Evolutionary conservation across 2,888 invertebrate genomes (phyloP).

Genomic region (Cantharis rustica): DNA sequence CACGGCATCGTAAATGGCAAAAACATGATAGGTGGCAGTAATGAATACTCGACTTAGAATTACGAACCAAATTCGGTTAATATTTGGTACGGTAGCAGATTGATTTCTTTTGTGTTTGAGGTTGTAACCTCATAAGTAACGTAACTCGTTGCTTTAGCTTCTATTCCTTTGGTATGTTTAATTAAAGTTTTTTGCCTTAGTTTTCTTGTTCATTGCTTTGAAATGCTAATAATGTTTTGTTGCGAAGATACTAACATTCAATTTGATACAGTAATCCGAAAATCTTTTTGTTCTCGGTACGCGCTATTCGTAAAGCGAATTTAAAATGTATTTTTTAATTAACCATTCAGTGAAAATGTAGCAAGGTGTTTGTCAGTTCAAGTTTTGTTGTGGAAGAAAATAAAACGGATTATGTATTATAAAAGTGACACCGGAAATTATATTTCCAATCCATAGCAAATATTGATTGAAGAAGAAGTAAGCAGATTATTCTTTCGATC

Average conservation of each 20-base stretch:
- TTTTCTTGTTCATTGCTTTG: neutral
- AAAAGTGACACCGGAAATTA: constrained; percentile 27
- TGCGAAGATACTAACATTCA: neutral
- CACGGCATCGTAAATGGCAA: constrained; percentile 31
- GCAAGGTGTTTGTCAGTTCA: neutral
- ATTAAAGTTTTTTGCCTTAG: neutral
- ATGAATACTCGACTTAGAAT: constrained; percentile 35
- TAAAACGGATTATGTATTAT: constrained; percentile 18
- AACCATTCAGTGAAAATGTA: neutral
- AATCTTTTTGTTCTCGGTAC: neutral
- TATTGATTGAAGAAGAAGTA: constrained; percentile 41
- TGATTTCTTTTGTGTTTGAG: constrained; percentile 2
- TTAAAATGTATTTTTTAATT: neutral
- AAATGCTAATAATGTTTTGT: neutral
- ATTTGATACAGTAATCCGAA: neutral
- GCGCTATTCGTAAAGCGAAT: neutral
- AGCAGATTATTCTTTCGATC: constrained; percentile 41
- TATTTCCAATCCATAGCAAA: constrained; percentile 31
- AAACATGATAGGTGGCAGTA: constrained; percentile 37
- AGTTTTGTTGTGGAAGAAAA: neutral
- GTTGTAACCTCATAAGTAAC: neutral
- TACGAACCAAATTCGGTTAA: constrained; percentile 24
- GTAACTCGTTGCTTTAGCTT: neutral
- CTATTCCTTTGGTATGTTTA: neutral
- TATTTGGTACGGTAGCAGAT: constrained; percentile 15